A percentile compares a stretch with the other conserved stretches of the same genome.
Conservation (phyloP, 2,113 vertebrate genomes). For the Sterrhoptilus dennistouni region DNA sequence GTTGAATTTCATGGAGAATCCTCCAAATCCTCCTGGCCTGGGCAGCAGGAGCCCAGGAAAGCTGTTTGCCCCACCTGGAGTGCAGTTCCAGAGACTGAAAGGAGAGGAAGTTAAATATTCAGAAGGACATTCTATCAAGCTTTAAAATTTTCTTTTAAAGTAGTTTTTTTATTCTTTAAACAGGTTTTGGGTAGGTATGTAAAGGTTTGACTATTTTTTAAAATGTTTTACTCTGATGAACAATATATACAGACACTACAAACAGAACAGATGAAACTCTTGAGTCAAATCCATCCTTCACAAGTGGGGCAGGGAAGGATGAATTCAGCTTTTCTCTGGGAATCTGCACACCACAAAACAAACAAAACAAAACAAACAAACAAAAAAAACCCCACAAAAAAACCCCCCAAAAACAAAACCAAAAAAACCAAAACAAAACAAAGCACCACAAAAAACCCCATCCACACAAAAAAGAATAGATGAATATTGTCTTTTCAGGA, state of each 20-base stretch:
- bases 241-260: background rate
- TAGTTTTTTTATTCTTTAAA: background rate
- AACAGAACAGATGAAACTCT: background rate
- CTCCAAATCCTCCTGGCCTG: background rate
- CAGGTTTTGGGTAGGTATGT: background rate
- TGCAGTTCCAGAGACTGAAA: background rate
- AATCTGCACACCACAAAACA: background rate
- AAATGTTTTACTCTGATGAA: background rate
- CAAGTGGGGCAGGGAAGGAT: background rate
- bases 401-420: too few species aligned
- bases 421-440: too few species aligned
- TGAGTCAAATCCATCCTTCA: background rate
- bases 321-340: background rate
- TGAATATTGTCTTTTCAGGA: background rate
- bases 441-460: too few species aligned
- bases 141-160: background rate
- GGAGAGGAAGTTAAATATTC: background rate
- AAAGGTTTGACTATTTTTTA: background rate
- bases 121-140: background rate
- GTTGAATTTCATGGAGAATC: background rate
- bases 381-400: too few species aligned
- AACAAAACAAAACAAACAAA: too few species aligned
- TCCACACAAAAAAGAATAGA: background rate
- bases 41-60: background rate
- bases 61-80: background rate